These are phyloP conservation scores for Semnornis frantzii DNA, from an alignment of 2,113 vertebrate species.

Conservation along the genomic window DNA sequence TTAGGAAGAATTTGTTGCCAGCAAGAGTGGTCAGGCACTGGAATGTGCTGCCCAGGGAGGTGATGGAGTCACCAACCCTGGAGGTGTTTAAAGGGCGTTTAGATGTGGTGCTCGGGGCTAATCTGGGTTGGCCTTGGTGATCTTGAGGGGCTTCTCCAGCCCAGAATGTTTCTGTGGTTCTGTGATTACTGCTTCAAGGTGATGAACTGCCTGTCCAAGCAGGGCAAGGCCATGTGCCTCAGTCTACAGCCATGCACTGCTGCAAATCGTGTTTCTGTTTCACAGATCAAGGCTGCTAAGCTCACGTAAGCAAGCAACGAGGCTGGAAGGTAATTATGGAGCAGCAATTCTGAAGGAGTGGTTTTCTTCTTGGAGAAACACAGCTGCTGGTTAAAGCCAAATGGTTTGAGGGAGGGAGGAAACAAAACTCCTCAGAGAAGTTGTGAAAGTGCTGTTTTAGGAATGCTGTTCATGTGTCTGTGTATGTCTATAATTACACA, in stretches of 20 bases:
- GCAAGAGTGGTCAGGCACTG: too few relatives aligned
- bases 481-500: not conserved
- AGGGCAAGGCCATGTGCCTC: not conserved
- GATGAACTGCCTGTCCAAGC: not conserved
- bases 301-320: not conserved
- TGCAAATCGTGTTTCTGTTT: not conserved
- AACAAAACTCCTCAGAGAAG: not conserved
- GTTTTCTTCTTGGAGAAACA: not conserved
- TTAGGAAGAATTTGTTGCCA: too few relatives aligned
- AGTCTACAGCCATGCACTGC: not conserved
- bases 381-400: not conserved
- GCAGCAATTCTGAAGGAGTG: not conserved
- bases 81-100: too few relatives aligned
- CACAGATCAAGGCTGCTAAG: not conserved
- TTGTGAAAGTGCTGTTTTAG: not conserved
- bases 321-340: not conserved
- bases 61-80: too few relatives aligned
- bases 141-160: too few relatives aligned
- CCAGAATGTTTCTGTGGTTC: too few relatives aligned
- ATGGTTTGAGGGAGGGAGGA: not conserved
- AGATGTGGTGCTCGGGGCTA: too few relatives aligned
- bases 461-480: not conserved
- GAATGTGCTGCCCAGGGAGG: too few relatives aligned
- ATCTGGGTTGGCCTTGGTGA: too few relatives aligned
- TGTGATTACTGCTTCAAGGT: not conserved